A percentile compares a stretch with the other conserved stretches of the same genome.
These are phyloP conservation scores for Oreochromis niloticus DNA, from an alignment of 2,113 vertebrate species.

Conservation along the genomic window DNA sequence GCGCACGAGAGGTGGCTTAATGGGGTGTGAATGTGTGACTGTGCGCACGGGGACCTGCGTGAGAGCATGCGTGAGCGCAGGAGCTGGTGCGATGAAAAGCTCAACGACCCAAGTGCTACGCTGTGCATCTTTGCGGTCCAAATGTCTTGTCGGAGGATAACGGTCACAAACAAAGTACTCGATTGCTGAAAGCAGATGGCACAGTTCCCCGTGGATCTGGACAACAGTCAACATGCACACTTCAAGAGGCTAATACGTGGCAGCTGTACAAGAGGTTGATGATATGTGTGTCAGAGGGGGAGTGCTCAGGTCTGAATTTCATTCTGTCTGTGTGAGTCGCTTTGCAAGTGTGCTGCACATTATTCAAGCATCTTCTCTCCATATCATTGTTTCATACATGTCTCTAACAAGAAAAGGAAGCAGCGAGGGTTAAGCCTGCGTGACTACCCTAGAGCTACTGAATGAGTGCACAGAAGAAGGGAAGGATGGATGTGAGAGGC, in stretches of 20 bases:
- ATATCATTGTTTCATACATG: not conserved
- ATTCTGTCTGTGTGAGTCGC: not conserved
- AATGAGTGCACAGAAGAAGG: not conserved
- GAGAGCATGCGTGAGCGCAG: not conserved
- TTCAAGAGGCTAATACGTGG: slow-evolving; percentile 19
- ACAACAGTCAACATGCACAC: slow-evolving; percentile 15
- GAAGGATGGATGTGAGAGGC: slow-evolving; percentile 29
- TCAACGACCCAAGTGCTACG: not conserved
- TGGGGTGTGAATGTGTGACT: slow-evolving; percentile 42
- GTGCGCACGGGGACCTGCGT: not conserved
- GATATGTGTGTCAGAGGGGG: slow-evolving; percentile 11
- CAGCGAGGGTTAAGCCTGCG: slow-evolving; percentile 16
- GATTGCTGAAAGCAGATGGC: slow-evolving; percentile 1
- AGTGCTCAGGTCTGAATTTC: slow-evolving; percentile 1
- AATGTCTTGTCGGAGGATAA: not conserved
- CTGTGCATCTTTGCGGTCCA: not conserved
- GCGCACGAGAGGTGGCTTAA: slow-evolving; percentile 41
- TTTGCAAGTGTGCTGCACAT: not conserved
- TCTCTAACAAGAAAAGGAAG: not conserved
- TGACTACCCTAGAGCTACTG: slow-evolving; percentile 19
- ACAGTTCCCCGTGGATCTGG: not conserved
- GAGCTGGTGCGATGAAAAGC: slow-evolving; percentile 24
- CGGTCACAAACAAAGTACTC: not conserved
- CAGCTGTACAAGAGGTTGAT: slow-evolving; percentile 13
- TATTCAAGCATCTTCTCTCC: not conserved